Evolutionary conservation across 2,113 vertebrate species (phyloP).

Genomic region (Numenius arquata): DNA sequence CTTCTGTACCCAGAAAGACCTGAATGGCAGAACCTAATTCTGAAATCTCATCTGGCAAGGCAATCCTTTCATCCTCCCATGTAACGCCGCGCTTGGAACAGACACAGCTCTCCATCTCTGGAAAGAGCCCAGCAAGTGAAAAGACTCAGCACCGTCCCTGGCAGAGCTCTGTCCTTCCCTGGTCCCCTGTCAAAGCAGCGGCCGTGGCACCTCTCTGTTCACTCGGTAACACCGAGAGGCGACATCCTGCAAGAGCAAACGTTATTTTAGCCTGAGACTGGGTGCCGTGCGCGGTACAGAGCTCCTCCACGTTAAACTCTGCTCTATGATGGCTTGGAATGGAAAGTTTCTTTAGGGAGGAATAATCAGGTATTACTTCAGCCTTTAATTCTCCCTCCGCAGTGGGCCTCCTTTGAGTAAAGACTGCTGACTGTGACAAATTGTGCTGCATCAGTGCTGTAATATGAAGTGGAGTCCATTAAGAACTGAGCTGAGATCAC

Average conservation of each 20-base stretch:
- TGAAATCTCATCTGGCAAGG: not conserved
- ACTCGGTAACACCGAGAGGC: not conserved
- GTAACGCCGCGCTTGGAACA: not conserved
- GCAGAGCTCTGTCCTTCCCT: not conserved
- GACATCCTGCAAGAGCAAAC: not conserved
- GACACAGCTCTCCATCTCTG: not conserved
- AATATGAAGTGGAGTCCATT: conserved; percentile 47
- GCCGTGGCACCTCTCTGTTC: accelerated
- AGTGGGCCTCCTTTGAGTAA: conserved; percentile 33
- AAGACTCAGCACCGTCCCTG: not conserved
- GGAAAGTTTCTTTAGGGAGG: conserved; percentile 33
- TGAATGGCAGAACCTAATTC: not conserved
- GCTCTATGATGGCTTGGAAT: not conserved
- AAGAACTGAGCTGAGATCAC: conserved; percentile 41
- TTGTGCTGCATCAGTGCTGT: conserved; percentile 46
- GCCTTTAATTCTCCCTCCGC: conserved; percentile 40
- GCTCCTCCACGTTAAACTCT: not conserved
- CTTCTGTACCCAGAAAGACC: not conserved
- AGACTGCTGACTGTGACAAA: conserved; percentile 62
- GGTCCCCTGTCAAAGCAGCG: not conserved
- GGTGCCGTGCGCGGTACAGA: not conserved
- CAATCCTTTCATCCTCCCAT: not conserved
- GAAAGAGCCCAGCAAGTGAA: not conserved
- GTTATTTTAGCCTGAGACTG: not conserved
- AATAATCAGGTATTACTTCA: conserved; percentile 46